These are phyloP conservation scores for Rhagophthalmus giganteus DNA, from an alignment of 2,888 invertebrate species.

Conservation along the genomic window DNA sequence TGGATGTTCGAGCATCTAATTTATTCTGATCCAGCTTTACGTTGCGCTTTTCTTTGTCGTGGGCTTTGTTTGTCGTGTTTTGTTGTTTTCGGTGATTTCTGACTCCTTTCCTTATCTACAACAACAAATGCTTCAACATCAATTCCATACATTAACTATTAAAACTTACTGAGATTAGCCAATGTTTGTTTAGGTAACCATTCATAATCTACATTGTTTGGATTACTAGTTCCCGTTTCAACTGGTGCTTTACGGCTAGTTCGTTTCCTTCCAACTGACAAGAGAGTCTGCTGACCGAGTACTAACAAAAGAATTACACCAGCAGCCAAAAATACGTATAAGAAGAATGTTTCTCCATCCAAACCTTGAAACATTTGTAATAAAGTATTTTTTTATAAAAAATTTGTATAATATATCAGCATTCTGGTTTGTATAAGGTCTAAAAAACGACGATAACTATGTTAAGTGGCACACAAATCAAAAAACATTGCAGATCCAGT, in stretches of 20 bases:
- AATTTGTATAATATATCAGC: too few relatives aligned
- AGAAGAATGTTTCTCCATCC: slow-evolving; percentile 98
- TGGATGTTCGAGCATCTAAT: slow-evolving; percentile 15
- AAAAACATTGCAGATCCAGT: too few relatives aligned
- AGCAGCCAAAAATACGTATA: slow-evolving; percentile 93
- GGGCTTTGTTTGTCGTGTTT: slow-evolving; percentile 70
- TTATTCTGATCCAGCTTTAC: slow-evolving; percentile 66
- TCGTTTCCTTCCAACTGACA: slow-evolving; percentile 80
- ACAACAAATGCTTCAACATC: slow-evolving; percentile 29
- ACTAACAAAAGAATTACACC: slow-evolving; percentile 85
- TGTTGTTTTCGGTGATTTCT: slow-evolving; percentile 71
- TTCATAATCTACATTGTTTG: slow-evolving; percentile 94
- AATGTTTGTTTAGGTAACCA: slow-evolving; percentile 95
- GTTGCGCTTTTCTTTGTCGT: slow-evolving; percentile 75
- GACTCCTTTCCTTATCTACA: slow-evolving; percentile 52
- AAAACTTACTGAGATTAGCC: slow-evolving; percentile 76
- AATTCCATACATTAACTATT: not conserved
- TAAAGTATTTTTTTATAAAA: too few relatives aligned
- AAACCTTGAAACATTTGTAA: too few relatives aligned
- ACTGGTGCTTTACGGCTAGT: slow-evolving; percentile 62
- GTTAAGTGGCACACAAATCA: slow-evolving; percentile 9
- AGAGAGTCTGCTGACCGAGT: slow-evolving; percentile 84
- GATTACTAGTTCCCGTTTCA: slow-evolving; percentile 89
- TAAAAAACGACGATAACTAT: too few relatives aligned
- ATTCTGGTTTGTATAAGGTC: too few relatives aligned